phyloP scores from a whole-genome alignment of 2,113 vertebrate genomes.

The Cettia cetti region DNA sequence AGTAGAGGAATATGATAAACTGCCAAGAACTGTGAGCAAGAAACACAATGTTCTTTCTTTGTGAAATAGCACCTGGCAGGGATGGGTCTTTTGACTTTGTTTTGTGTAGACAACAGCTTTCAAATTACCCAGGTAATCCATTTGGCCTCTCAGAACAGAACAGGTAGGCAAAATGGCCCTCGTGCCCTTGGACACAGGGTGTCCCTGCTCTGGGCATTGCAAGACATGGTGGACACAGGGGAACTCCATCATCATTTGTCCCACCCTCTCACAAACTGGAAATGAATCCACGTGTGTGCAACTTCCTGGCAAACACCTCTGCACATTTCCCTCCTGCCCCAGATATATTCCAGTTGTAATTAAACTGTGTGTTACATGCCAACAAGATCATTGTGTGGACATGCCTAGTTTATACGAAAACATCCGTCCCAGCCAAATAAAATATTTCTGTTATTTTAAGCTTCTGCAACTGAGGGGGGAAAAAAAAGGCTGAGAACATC shows the following conservation, averaged over 20 bases:
- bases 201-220: neutral
- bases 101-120: neutral
- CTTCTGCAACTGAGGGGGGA: neutral
- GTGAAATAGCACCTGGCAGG: neutral
- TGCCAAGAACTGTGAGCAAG: neutral
- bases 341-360: neutral
- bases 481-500: neutral
- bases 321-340: neutral
- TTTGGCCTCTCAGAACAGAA: neutral
- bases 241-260: neutral
- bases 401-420: neutral
- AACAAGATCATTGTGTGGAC: neutral
- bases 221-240: neutral
- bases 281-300: fast-evolving
- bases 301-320: neutral
- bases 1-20: slow-evolving; percentile 11
- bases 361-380: neutral
- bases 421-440: neutral
- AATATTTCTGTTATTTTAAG: neutral
- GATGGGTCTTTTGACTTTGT: neutral
- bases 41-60: neutral
- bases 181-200: neutral
- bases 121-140: neutral
- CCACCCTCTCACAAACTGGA: neutral
- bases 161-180: fast-evolving